These are phyloP conservation scores for Eupeodes luniger DNA, from an alignment of 2,888 invertebrate genomes.

Conservation along the genomic window DNA sequence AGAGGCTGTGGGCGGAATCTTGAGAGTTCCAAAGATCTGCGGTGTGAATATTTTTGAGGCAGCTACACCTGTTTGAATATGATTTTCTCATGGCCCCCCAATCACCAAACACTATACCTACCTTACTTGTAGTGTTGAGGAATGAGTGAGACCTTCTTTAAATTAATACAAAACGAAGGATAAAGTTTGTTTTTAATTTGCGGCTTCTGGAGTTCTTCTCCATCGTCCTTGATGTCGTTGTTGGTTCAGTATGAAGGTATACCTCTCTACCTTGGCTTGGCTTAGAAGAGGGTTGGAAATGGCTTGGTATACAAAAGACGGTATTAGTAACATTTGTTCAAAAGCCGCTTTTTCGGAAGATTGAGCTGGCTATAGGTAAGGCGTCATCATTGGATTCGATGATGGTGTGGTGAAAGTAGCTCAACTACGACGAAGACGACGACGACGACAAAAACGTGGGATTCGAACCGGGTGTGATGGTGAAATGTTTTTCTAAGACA, in stretches of 20 bases:
- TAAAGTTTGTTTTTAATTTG: constrained; percentile 80
- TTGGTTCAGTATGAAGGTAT: constrained; percentile 9
- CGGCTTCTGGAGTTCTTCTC: constrained; percentile 70
- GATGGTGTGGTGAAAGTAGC: constrained; percentile 17
- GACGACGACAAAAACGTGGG: constrained; percentile 28
- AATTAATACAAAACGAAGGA: constrained; percentile 80
- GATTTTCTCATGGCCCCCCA: constrained; percentile 45
- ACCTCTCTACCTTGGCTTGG: constrained; percentile 11
- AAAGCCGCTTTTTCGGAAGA: constrained; percentile 66
- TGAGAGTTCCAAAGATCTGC: constrained; percentile 51
- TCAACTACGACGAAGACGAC: background rate
- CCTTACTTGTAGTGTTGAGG: background rate
- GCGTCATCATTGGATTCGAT: background rate
- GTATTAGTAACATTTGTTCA: constrained; percentile 76
- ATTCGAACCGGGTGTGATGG: constrained; percentile 54
- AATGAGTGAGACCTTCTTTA: constrained; percentile 75
- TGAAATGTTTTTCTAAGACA: constrained; percentile 59
- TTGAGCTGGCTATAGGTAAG: background rate
- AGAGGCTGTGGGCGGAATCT: background rate
- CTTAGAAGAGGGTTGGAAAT: constrained; percentile 23
- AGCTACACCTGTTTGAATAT: constrained; percentile 78
- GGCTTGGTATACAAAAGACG: constrained; percentile 32
- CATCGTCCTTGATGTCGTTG: constrained; percentile 41
- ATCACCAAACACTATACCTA: background rate
- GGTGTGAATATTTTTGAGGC: constrained; percentile 78